Evolutionary conservation across 2,888 invertebrate genomes (phyloP), one percentile per base, ranked within the genome.

Genomic region (Dryococelus australis): DNA sequence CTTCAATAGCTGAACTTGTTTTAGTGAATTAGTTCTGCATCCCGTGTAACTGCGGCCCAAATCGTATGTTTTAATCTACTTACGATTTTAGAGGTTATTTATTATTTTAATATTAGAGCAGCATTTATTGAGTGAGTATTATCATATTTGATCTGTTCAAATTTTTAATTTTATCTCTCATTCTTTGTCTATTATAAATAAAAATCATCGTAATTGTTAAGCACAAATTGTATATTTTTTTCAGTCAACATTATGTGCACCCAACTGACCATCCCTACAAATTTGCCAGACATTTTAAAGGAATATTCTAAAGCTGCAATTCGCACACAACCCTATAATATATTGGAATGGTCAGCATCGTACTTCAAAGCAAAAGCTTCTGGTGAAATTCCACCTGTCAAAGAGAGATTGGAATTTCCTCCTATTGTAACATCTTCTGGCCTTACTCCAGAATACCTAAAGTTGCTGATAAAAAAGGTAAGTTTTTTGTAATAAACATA

Each of bases 251-350:
- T 16, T 8, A 65, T 65, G 65, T 96, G 95, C 92, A 95, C 96
- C 0, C 97, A 97, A 92, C 97, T 98, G 43, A 94, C 95, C 86
- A 96, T 98, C 87, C 98, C 98, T 0, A 96, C 97, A 0, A 95
- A 95, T 90, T 95, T 97, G 90, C 98, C 98, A 0, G 96, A 96
- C 91, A 95, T 98, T 86, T 92, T 98, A 87, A 97, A 98, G 92
- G 96, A 97, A 91, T 98, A 96, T 91, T 97, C 97, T 81, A 98
- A 98, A 94, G 97, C 98, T 53, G 98, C 98, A 0, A 98, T 98
- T 87, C 95, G 97, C 90, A 97, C 97, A 5, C 98, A 98, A 91
- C 98, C 98, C 0, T 95, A 95, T 89, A 98, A 98, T 93, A 93
- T 98, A 0, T 93, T 98, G 0, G 94, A 95, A 89, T 98, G 98